phyloP scores from a whole-genome alignment of 2,888 invertebrate species.

The Calameuta filiformis region DNA sequence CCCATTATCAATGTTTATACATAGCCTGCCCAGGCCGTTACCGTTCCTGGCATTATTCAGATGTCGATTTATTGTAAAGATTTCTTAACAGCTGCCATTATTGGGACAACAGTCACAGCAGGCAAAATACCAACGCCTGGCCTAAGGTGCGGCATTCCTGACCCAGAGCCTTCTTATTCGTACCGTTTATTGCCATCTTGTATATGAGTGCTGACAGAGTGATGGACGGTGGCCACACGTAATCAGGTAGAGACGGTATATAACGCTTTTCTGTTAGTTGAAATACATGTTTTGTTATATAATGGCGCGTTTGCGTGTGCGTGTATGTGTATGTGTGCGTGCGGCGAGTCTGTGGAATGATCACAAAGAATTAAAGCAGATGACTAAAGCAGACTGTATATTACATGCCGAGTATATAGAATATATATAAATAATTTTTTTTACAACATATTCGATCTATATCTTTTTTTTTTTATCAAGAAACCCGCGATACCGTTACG shows the following conservation, averaged over 20 bases:
- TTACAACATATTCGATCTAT: conserved; percentile 7
- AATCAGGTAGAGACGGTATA: conserved; percentile 47
- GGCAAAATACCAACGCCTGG: conserved; percentile 22
- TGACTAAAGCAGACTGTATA: background rate
- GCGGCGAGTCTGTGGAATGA: conserved; percentile 9
- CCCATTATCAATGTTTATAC: background rate
- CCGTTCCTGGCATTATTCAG: background rate
- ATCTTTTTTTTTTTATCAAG: background rate
- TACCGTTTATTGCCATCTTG: conserved; percentile 34
- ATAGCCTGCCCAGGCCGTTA: background rate
- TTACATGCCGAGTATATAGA: conserved; percentile 19
- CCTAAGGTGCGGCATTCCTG: conserved; percentile 28
- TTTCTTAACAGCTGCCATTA: conserved; percentile 45
- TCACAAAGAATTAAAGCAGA: background rate
- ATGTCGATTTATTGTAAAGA: conserved; percentile 32
- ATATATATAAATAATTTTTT: conserved; percentile 14
- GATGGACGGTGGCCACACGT: conserved; percentile 23
- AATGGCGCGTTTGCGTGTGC: conserved; percentile 11
- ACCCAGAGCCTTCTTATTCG: conserved; percentile 30
- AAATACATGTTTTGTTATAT: conserved; percentile 19
- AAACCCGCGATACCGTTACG: background rate
- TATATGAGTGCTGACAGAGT: conserved; percentile 27
- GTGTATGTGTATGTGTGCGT: conserved; percentile 18
- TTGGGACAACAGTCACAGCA: conserved; percentile 31
- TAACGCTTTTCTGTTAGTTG: conserved; percentile 41